phyloP scores from a whole-genome alignment of 2,888 invertebrate species.

The Orgyia antiqua region DNA sequence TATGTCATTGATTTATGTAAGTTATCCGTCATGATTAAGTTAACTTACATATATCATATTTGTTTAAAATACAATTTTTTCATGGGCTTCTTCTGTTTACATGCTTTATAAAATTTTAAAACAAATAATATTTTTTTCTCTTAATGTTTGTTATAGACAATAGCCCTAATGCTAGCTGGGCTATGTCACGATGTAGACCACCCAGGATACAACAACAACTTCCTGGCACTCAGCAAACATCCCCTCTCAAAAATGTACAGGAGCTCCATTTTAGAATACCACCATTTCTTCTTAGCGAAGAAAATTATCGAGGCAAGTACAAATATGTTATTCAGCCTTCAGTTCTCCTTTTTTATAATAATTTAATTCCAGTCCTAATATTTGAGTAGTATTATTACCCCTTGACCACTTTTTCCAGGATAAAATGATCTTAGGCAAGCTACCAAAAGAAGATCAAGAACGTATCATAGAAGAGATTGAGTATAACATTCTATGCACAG shows the following conservation, averaged over 20 bases:
- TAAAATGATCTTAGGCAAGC: constrained; percentile 64
- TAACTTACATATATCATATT: no score
- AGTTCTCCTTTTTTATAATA: no score
- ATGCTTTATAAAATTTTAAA: no score
- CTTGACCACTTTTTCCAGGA: no score
- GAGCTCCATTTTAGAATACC: constrained; percentile 78
- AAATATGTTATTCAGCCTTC: background rate
- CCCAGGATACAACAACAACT: constrained; percentile 80
- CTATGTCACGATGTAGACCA: constrained; percentile 82
- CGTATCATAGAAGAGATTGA: constrained; percentile 71
- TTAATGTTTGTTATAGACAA: constrained; percentile 43
- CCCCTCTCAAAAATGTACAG: constrained; percentile 75
- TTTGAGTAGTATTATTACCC: no score
- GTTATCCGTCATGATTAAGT: no score
- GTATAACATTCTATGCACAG: constrained; percentile 79
- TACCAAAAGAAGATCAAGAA: constrained; percentile 50
- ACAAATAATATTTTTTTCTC: no score
- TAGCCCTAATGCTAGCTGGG: constrained; percentile 75
- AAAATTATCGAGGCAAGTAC: constrained; percentile 71
- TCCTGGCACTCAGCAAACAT: constrained; percentile 72
- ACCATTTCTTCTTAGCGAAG: constrained; percentile 78
- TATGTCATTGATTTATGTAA: no score
- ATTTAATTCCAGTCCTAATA: no score
- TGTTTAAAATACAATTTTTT: no score
- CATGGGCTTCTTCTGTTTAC: no score